Evolutionary conservation across 2,113 vertebrate species (phyloP).

Genomic region (Gavia stellata): DNA sequence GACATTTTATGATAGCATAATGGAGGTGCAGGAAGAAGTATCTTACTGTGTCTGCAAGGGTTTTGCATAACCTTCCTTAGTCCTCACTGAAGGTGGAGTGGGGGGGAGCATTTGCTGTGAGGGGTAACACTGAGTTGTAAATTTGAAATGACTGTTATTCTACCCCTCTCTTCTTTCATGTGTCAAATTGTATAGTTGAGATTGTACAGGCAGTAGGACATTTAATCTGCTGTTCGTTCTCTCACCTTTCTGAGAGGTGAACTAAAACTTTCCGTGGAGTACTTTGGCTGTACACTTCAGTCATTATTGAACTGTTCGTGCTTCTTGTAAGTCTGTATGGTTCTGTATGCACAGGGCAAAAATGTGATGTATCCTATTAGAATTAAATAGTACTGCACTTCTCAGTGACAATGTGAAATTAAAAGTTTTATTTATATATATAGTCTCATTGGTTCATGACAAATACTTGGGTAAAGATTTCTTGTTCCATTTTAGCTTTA

Average conservation of each 20-base stretch:
- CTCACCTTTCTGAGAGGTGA: background rate
- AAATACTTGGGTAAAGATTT: background rate
- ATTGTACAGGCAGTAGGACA: background rate
- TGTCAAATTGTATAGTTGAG: background rate
- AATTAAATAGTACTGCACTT: background rate
- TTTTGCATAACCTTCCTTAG: background rate
- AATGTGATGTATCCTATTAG: background rate
- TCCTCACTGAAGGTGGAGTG: background rate
- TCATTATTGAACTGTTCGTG: background rate
- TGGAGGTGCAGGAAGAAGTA: background rate
- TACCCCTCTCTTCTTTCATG: background rate
- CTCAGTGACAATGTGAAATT: background rate
- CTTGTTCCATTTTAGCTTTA: background rate
- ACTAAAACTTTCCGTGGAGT: background rate
- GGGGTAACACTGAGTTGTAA: background rate
- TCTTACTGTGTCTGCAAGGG: background rate
- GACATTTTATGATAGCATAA: background rate
- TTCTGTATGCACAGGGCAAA: background rate
- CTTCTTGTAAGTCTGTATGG: background rate
- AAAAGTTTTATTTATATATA: background rate
- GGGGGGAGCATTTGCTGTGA: background rate
- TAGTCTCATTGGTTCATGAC: background rate
- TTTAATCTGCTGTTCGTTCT: background rate
- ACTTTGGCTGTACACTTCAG: background rate
- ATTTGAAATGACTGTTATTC: background rate